These are phyloP conservation scores for Nomada ruficornis DNA, from an alignment of 2,888 invertebrate genomes.

Conservation along the genomic window DNA sequence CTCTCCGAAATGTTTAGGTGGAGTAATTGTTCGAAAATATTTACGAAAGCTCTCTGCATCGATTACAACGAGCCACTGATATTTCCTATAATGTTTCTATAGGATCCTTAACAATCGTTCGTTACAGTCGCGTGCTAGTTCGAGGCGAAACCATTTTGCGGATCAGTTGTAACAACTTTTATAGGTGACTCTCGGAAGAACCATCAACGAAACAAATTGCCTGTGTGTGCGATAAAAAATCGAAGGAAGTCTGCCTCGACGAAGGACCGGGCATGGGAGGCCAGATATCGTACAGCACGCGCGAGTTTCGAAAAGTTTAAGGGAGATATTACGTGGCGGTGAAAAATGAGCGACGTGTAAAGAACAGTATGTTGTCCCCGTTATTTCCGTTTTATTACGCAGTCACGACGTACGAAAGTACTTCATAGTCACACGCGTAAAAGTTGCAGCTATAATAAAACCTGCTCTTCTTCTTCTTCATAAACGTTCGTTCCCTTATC, in stretches of 20 bases:
- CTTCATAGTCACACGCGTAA: neutral
- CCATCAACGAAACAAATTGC: conserved; percentile 70
- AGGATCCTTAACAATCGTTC: conserved; percentile 37
- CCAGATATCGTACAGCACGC: conserved; percentile 30
- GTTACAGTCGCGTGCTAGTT: conserved; percentile 30
- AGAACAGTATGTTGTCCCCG: conserved; percentile 21
- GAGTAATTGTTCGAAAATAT: neutral
- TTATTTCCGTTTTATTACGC: conserved; percentile 26
- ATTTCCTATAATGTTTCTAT: conserved; percentile 21
- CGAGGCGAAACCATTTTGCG: conserved; percentile 53
- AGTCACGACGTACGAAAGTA: neutral
- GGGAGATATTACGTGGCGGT: conserved; percentile 63
- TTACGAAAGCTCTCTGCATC: conserved; percentile 14
- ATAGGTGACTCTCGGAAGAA: conserved; percentile 67
- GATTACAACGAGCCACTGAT: neutral
- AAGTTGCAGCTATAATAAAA: no score
- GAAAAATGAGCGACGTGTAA: conserved; percentile 57
- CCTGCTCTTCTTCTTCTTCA: no score
- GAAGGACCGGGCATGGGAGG: conserved; percentile 7
- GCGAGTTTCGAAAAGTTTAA: conserved; percentile 65
- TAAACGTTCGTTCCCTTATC: no score
- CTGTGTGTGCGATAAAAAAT: conserved; percentile 59
- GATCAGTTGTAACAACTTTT: conserved; percentile 63
- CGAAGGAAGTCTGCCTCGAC: conserved; percentile 24
- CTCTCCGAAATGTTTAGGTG: no score